Base-by-base conservation (phyloP, 2,888 invertebrate species). In the Eristalis pertinax region DNA sequence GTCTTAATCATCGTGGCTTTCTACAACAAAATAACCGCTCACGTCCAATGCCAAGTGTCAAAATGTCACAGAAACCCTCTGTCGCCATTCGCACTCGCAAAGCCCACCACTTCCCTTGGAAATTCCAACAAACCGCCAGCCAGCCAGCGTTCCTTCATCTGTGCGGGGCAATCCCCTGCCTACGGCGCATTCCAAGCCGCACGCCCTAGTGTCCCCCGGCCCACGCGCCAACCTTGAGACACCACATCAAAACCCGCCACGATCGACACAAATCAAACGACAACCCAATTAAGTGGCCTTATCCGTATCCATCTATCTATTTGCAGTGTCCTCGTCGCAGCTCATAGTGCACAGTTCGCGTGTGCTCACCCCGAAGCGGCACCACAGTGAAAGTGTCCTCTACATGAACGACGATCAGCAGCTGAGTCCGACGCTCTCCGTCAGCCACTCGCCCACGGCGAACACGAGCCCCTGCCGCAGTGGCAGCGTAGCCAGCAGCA, bases 311-410 rank as follows among this genome's bases (percentile, higher is more conserved):
- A 69, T 41, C 32, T 4, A 26, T 32, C 62, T 87, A 75, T 84
- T 90, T 91, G 69, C 92, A 93, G 94, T 93, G 89, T 93, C 93
- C 77, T 93, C 94, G 75, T 93, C 94, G 89, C 96, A 96, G 90
- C 93, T 95, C 85, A 96, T 97, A 88, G 96, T 95, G 62, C 97
- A 96, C 90, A 96, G 96, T 90, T 95, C 96, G 41, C 94, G 96
- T 82, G 96, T 97, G 29, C 95, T 95, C 90, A 96, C 96, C 64
- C 96, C 96, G 13, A 96, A 97, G 92, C 94, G 96, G 77, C 96
- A 96, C 92, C 95, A 96, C 90, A 96, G 96, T 68, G 96, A 96
- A 92, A 96, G 96, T 90, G 96, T 96, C 29, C 93, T 96, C 62
- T 96, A 96, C 90, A 94, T 96, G 91, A 95, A 95, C 88, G 94